A percentile compares a stretch with the other conserved stretches of the same genome.
Conservation (phyloP, 2,888 invertebrate species). For the Nasonia oneida region DNA sequence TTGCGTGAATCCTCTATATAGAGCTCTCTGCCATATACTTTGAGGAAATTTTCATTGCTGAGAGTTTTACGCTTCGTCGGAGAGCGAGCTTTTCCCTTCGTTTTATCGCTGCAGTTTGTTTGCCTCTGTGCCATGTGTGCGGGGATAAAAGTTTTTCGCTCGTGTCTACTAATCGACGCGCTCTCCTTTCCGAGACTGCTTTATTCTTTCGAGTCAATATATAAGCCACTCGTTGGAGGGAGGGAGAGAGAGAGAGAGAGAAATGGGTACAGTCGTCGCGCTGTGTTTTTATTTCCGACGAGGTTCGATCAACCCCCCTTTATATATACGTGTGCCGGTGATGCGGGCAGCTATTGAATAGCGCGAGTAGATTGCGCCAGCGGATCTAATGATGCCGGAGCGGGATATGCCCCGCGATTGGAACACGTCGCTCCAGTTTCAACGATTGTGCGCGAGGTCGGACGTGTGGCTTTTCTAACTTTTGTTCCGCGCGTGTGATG, state of each 20-base stretch:
- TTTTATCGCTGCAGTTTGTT: neutral
- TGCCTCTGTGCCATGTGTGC: neutral
- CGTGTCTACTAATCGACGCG: too few relatives aligned
- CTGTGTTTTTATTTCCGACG: neutral
- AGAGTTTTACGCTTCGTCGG: neutral
- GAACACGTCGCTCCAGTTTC: constrained; percentile 25
- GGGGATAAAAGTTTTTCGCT: too few relatives aligned
- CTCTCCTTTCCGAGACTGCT: too few relatives aligned
- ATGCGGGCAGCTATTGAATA: neutral
- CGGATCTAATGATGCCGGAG: constrained; percentile 1
- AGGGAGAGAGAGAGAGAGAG: neutral
- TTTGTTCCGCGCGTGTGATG: neutral
- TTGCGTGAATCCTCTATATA: neutral
- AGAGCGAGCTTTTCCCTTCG: neutral
- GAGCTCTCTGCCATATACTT: neutral
- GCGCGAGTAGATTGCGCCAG: constrained; percentile 2
- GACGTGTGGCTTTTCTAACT: neutral
- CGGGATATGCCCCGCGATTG: neutral
- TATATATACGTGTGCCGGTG: neutral
- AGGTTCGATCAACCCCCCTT: neutral
- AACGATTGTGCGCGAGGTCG: neutral
- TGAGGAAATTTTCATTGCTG: neutral
- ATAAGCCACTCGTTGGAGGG: neutral
- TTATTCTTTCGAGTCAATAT: too few relatives aligned
- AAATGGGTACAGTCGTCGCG: neutral